Conservation (phyloP, 2,113 vertebrate species). For the Chroicocephalus ridibundus region DNA sequence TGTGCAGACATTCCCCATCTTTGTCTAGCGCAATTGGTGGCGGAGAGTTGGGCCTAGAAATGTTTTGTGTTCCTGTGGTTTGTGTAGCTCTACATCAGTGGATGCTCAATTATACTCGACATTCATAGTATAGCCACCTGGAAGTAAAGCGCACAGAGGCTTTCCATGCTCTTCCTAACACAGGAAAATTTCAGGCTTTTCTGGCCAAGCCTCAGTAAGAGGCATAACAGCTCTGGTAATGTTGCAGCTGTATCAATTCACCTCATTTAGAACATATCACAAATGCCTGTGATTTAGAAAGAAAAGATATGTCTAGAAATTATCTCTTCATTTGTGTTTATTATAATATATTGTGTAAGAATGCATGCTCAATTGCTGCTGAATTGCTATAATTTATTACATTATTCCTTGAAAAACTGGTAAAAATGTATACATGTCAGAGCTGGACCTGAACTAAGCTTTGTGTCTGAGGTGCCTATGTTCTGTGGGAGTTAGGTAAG, state of each 20-base stretch:
- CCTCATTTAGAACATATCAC: conserved; percentile 45
- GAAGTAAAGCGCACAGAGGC: neutral
- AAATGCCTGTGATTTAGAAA: conserved; percentile 45
- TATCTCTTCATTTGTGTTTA: conserved; percentile 64
- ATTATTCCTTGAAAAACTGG: conserved; percentile 33
- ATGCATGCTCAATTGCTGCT: conserved; percentile 58
- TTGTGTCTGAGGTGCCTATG: neutral
- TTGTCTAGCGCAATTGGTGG: neutral
- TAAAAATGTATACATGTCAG: neutral
- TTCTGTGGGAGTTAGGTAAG: neutral
- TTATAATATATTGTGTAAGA: conserved; percentile 57
- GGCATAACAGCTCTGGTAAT: conserved; percentile 17
- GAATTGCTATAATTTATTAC: conserved; percentile 65
- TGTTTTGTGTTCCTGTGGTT: neutral
- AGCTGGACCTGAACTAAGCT: neutral
- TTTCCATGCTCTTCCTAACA: neutral
- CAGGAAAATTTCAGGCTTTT: neutral
- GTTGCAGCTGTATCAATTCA: conserved; percentile 57
- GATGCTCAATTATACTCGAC: neutral
- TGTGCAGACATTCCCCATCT: neutral
- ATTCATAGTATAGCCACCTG: neutral
- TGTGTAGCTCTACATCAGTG: neutral
- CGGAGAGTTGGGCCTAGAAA: neutral
- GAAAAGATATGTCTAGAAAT: conserved; percentile 57
- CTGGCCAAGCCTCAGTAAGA: neutral